Conservation (phyloP, 2,797 vertebrate genomes). For the Danionella dracula region DNA sequence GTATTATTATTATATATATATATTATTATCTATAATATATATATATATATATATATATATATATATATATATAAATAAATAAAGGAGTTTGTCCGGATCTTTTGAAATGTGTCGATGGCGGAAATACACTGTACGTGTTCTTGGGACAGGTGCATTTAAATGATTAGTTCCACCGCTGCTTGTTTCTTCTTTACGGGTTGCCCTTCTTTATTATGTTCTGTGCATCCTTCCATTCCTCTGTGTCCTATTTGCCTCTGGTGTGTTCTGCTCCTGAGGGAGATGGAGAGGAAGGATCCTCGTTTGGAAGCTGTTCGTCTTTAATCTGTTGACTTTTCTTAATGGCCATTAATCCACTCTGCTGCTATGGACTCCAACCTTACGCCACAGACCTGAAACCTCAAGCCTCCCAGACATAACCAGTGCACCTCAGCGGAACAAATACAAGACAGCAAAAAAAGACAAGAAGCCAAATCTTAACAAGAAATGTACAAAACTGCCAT, state of each 20-base stretch:
- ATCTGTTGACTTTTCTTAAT: constrained; percentile 51
- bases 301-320: constrained; percentile 53
- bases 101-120: constrained; percentile 46
- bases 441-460: constrained; percentile 27
- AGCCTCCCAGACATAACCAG: constrained; percentile 55
- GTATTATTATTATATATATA: too few relatives aligned
- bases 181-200: constrained; percentile 16
- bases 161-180: neutral
- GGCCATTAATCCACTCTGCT: constrained; percentile 71
- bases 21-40: too few relatives aligned
- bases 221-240: constrained; percentile 57
- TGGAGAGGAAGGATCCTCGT: neutral
- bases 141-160: constrained; percentile 43
- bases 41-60: constrained; percentile 35
- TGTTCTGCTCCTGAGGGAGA: constrained; percentile 19
- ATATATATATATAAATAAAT: too few relatives aligned
- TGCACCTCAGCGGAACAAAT: constrained; percentile 52
- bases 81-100: constrained; percentile 53
- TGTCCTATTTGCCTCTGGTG: constrained; percentile 17
- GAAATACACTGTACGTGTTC: constrained; percentile 40
- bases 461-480: constrained; percentile 23
- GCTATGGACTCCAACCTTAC: constrained; percentile 69
- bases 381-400: constrained; percentile 79
- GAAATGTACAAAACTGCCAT: constrained; percentile 30
- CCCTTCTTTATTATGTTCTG: constrained; percentile 21